Evolutionary conservation across 2,113 vertebrate species (phyloP), one percentile per base, ranked within the genome.

Genomic region (Limnothrissa miodon): DNA sequence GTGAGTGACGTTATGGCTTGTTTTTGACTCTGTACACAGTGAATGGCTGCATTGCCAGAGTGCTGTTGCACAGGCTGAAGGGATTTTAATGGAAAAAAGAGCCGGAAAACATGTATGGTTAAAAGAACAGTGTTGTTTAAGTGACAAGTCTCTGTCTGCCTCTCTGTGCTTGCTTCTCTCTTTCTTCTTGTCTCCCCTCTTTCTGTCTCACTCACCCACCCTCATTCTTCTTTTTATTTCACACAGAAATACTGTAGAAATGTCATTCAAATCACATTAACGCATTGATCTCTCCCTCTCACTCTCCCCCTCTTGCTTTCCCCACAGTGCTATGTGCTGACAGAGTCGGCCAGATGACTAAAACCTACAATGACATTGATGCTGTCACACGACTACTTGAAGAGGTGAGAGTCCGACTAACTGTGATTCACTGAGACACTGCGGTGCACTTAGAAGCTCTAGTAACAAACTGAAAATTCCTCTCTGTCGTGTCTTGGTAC

Each of bases 331-430:
- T 99, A 93, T 99, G 98, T 92, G 97, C 98, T 90, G 98, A 99
- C 93, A 93, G 98, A 97, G 97, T 99, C 94, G 97, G 98, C 96
- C 98, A 99, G 97, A 99, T 99, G 98, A 99, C 97, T 91, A 99
- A 98, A 93, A 99, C 98, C 86, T 99, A 99, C 95, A 98, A 96
- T 97, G 98, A 99, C 93, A 98, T 99, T 86, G 98, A 99, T 83
- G 97, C 98, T 86, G 96, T 99, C 87, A 99, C 98, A 90, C 97
- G 97, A 93, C 96, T 99, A 92, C 94, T 99, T 86, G 98, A 99
- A 90, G 98, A 99, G 96, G 98, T 96, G 91, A 96, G 88, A 1
- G 21, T 1, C 51, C 4, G 21, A 5, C 0, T 23, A 21, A 56
- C 21, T 19, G 21, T 51, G 48, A 51, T 51, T 4, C 4, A 19